Evolutionary conservation across 2,797 vertebrate genomes (phyloP).

Genomic region (Manis crassicaudata): DNA sequence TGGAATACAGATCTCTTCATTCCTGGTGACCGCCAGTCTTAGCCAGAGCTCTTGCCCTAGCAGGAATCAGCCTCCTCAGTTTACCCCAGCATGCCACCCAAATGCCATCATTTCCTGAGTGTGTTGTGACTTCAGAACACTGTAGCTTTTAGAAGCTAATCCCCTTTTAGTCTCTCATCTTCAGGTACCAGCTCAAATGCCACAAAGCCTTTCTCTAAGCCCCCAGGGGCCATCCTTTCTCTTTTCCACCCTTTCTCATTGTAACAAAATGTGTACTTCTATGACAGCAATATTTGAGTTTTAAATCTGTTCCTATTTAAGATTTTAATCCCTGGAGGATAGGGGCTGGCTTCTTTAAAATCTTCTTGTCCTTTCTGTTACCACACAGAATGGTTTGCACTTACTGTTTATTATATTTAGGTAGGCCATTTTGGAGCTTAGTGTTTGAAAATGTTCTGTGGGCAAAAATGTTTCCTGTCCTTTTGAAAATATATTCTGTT

Average conservation of each 20-base stretch:
- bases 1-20: not conserved
- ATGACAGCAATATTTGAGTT: not conserved
- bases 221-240: not conserved
- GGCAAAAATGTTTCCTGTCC: slow-evolving; percentile 11
- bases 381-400: not conserved
- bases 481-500: slow-evolving; percentile 14
- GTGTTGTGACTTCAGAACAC: not conserved
- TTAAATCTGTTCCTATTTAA: not conserved
- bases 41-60: not conserved
- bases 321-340: not conserved
- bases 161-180: not conserved
- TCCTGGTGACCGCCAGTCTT: not conserved
- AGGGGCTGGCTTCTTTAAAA: not conserved
- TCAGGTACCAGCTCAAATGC: not conserved
- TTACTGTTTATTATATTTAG: slow-evolving; percentile 3
- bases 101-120: not conserved
- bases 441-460: slow-evolving; percentile 19
- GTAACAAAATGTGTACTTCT: not conserved
- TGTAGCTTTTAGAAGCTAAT: not conserved
- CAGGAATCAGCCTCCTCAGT: not conserved
- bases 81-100: not conserved
- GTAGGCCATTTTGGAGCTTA: not conserved
- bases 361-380: not conserved
- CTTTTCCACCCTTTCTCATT: not conserved
- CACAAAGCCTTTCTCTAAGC: not conserved